These are phyloP conservation scores for Catocala nupta DNA, from an alignment of 2,888 invertebrate genomes.

Conservation along the genomic window DNA sequence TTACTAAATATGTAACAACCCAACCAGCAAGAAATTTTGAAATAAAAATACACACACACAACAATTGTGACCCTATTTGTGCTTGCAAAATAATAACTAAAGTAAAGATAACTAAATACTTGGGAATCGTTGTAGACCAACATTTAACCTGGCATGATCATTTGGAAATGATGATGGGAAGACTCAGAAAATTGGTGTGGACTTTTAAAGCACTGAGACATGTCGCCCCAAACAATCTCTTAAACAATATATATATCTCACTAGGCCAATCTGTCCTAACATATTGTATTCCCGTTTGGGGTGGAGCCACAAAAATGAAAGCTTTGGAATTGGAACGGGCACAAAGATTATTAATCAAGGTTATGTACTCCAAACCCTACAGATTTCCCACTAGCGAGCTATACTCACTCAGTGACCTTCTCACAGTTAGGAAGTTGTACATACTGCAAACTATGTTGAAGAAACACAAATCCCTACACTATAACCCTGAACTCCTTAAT, in stretches of 20 bases:
- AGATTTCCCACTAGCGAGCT: not conserved
- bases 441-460: not conserved
- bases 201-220: not conserved
- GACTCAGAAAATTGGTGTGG: not conserved
- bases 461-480: not conserved
- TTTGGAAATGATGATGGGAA: too few species aligned
- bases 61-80: too few species aligned
- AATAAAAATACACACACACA: too few species aligned
- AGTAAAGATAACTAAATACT: constrained; percentile 1
- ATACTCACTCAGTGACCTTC: not conserved
- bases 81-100: too few species aligned
- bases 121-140: constrained; percentile 1
- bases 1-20: too few species aligned
- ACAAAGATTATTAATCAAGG: constrained; percentile 1
- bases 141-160: not conserved
- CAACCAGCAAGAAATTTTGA: too few species aligned
- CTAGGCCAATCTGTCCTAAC: constrained; percentile 2
- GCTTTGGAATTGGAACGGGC: not conserved
- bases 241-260: constrained; percentile 1
- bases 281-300: constrained; percentile 7
- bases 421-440: constrained; percentile 1
- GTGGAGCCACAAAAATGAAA: constrained; percentile 3
- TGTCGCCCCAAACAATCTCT: not conserved
- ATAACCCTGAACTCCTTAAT: not conserved
- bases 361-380: constrained; percentile 5